Evolutionary conservation across 2,113 vertebrate genomes (phyloP).

Genomic region (Struthio camelus): DNA sequence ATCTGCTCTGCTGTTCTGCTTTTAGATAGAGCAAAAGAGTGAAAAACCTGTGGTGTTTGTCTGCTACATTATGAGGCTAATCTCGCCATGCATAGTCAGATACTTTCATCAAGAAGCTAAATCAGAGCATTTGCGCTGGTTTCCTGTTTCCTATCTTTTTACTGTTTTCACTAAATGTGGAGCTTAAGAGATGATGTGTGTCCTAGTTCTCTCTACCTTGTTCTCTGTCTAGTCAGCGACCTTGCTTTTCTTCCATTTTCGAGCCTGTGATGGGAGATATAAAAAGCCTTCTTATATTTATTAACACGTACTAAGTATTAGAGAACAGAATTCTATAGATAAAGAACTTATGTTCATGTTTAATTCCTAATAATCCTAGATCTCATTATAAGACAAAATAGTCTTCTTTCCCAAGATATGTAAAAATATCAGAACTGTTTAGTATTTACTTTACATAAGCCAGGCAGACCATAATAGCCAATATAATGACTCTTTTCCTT

Average conservation of each 20-base stretch:
- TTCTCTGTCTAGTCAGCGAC: background rate
- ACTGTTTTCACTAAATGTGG: background rate
- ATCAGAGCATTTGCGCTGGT: background rate
- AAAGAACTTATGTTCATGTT: background rate
- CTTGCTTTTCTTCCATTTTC: background rate
- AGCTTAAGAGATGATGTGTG: background rate
- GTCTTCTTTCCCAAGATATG: background rate
- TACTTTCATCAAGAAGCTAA: background rate
- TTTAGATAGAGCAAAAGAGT: background rate
- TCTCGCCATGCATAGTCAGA: too few relatives aligned
- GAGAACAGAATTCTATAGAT: background rate
- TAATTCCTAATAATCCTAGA: background rate
- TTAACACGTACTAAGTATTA: background rate
- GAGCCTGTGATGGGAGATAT: background rate
- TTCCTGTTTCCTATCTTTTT: background rate
- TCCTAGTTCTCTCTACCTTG: background rate
- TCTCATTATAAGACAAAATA: background rate
- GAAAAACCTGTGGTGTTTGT: background rate
- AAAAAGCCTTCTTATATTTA: background rate
- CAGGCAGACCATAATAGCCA: background rate
- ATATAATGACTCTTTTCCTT: background rate
- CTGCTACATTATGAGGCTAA: background rate
- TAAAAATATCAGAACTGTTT: background rate
- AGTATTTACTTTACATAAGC: background rate
- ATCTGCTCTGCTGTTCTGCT: background rate